Percentiles rank a stretch among this genome's conserved stretches.
Conservation (phyloP, 2,113 vertebrate species). For the Sterna hirundo region DNA sequence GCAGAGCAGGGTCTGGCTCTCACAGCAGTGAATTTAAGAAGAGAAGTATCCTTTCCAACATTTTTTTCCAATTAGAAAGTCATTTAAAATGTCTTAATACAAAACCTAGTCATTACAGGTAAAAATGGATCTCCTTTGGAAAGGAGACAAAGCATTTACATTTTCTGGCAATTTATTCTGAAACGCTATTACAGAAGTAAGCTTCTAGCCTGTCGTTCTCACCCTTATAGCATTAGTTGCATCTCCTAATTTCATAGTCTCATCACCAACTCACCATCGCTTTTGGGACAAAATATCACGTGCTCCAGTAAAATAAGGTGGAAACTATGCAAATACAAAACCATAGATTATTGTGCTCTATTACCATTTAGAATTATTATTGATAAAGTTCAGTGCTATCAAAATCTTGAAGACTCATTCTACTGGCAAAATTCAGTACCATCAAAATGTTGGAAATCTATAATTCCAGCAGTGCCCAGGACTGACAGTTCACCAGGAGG, state of each 20-base stretch:
- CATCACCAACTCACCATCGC: not conserved
- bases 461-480: not conserved
- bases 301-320: not conserved
- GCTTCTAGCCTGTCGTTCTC: not conserved
- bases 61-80: not conserved
- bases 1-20: not conserved
- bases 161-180: too few species aligned
- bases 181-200: not conserved
- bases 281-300: not conserved
- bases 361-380: not conserved
- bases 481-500: not conserved
- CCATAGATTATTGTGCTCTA: too few species aligned
- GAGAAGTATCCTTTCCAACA: not conserved
- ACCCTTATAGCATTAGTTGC: accelerated
- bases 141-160: not conserved
- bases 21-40: too few species aligned
- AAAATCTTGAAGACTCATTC: not conserved
- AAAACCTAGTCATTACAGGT: too few species aligned
- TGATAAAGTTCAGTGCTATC: not conserved
- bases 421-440: not conserved
- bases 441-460: not conserved
- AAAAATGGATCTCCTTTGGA: not conserved
- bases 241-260: not conserved
- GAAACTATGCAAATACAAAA: not conserved
- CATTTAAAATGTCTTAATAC: not conserved